Percentiles rank a stretch among this genome's conserved stretches.
These are phyloP conservation scores for Notechis scutatus DNA, from an alignment of 2,113 vertebrate genomes.

Conservation along the genomic window DNA sequence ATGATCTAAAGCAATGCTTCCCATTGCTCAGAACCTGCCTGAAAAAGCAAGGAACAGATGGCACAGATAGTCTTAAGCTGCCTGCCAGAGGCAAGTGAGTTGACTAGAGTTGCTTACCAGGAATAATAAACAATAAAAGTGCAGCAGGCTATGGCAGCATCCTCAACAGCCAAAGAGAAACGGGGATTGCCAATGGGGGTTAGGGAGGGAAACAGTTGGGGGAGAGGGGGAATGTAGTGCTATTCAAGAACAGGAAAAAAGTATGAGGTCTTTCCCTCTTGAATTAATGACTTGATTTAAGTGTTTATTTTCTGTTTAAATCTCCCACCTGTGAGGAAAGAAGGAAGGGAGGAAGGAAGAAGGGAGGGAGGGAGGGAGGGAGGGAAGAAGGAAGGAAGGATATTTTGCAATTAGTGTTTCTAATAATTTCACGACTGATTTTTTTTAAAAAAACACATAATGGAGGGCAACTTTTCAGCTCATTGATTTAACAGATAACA, in stretches of 20 bases:
- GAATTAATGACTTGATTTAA: background rate
- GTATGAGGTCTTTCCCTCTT: background rate
- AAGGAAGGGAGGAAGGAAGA: background rate
- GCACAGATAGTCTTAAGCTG: constrained; percentile 1
- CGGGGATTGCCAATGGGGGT: background rate
- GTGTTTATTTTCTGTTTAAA: background rate
- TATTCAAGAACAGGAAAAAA: background rate
- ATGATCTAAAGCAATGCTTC: background rate
- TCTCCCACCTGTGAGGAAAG: accelerated
- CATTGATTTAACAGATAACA: background rate
- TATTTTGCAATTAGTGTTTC: background rate
- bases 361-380: background rate
- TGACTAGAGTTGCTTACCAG: background rate
- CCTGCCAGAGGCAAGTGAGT: background rate
- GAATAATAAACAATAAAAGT: constrained; percentile 13
- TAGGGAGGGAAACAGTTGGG: background rate
- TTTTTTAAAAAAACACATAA: background rate
- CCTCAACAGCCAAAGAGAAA: background rate
- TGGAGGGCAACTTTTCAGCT: constrained; percentile 40
- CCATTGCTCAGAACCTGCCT: background rate
- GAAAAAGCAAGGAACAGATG: background rate
- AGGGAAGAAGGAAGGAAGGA: background rate
- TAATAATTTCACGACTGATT: constrained; percentile 29
- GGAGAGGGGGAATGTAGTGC: background rate
- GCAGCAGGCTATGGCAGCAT: background rate